A percentile compares a stretch with the other conserved stretches of the same genome.
Evolutionary conservation across 37 sponge, comb jelly and placozoan genomes (phyloP).

Genomic region (Amphimedon queenslandica): DNA sequence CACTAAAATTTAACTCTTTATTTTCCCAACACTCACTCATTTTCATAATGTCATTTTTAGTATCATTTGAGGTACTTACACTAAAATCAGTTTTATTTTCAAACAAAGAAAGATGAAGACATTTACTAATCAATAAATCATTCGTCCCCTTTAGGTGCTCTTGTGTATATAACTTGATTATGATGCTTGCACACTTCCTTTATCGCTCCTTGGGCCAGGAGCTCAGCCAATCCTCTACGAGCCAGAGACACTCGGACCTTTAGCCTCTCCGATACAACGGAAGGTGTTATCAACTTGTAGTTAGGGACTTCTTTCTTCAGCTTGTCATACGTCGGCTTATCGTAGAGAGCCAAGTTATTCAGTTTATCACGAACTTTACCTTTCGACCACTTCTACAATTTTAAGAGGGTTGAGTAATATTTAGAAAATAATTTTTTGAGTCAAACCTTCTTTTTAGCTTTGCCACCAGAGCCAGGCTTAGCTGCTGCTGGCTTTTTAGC

Average conservation of each 20-base stretch:
- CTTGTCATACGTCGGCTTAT: constrained; percentile 93
- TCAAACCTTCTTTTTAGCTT: constrained; percentile 86
- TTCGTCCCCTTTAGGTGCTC: constrained; percentile 52
- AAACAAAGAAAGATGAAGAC: too few species aligned
- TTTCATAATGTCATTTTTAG: too few species aligned
- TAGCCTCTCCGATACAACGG: constrained; percentile 90
- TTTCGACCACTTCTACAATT: constrained; percentile 93
- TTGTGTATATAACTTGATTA: constrained; percentile 21
- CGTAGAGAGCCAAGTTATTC: constrained; percentile 90
- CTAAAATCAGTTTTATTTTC: too few species aligned
- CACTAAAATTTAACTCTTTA: too few species aligned
- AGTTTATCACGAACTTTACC: constrained; percentile 96
- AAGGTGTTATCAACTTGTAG: constrained; percentile 96
- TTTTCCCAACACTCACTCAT: too few species aligned
- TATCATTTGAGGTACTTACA: too few species aligned
- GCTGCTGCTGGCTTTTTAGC: constrained; percentile 17
- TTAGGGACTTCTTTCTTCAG: constrained; percentile 94
- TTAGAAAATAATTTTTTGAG: background rate
- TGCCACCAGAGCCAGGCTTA: constrained; percentile 64
- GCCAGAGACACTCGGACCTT: constrained; percentile 93
- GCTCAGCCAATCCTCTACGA: constrained; percentile 72
- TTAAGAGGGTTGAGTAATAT: too few species aligned
- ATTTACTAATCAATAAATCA: too few species aligned
- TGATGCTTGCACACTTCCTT: constrained; percentile 57
- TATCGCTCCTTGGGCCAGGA: constrained; percentile 80